These are phyloP conservation scores for Charadrius vociferus DNA, from an alignment of 2,113 vertebrate genomes.

Conservation along the genomic window DNA sequence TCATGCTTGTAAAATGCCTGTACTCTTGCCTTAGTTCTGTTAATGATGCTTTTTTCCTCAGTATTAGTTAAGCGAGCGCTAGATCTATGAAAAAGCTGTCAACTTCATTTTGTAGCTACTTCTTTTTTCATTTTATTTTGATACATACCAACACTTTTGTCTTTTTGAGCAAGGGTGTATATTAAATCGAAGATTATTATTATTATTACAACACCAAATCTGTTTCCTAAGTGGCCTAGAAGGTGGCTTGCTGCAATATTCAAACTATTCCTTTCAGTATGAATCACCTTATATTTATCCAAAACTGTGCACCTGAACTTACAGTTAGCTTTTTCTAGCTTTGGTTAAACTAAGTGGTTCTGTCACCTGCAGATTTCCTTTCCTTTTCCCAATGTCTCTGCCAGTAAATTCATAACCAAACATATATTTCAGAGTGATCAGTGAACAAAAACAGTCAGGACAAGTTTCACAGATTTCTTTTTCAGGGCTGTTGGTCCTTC, in stretches of 20 bases:
- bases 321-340: neutral
- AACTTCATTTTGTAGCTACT: neutral
- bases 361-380: neutral
- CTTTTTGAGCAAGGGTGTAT: neutral
- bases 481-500: neutral
- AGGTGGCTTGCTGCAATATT: neutral
- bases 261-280: neutral
- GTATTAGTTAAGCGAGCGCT: neutral
- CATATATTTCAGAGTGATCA: fast-evolving
- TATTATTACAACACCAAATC: neutral
- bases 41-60: neutral
- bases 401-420: neutral
- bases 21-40: neutral
- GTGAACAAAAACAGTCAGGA: neutral
- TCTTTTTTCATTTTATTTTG: neutral
- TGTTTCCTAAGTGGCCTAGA: neutral
- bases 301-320: neutral
- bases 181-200: neutral
- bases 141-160: neutral
- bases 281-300: neutral
- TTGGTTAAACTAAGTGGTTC: neutral
- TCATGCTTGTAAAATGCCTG: neutral
- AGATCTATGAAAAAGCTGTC: neutral
- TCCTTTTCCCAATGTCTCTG: neutral
- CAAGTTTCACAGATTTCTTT: neutral